Conservation (phyloP, 2,113 vertebrate species). For the Platysternon megacephalum region DNA sequence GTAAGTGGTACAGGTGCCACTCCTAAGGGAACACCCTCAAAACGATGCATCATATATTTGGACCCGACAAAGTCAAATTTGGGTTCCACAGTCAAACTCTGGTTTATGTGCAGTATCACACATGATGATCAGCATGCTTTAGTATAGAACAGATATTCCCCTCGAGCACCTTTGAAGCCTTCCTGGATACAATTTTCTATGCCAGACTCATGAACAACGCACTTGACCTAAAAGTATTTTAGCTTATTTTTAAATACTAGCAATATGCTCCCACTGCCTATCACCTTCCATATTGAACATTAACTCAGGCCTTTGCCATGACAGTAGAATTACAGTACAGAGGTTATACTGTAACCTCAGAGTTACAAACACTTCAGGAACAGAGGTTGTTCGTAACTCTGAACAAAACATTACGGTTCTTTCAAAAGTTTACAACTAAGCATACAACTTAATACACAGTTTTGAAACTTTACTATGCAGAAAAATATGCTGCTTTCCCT, state of each 20-base stretch:
- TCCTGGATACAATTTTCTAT: background rate
- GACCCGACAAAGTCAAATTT: background rate
- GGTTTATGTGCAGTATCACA: background rate
- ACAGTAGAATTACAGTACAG: background rate
- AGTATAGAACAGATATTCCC: background rate
- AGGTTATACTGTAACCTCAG: too few relatives aligned
- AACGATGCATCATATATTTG: background rate
- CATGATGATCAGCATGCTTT: background rate
- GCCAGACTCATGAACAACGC: background rate
- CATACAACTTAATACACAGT: too few relatives aligned
- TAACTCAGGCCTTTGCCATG: background rate
- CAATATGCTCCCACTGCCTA: background rate
- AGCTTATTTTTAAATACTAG: background rate
- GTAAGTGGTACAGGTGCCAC: background rate
- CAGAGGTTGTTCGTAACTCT: too few relatives aligned
- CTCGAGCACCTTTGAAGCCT: background rate
- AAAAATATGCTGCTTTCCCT: too few relatives aligned
- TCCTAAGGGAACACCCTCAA: background rate
- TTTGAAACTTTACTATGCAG: too few relatives aligned
- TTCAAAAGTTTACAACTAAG: too few relatives aligned
- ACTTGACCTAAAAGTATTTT: background rate
- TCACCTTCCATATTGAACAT: background rate
- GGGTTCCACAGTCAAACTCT: background rate
- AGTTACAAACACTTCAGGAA: too few relatives aligned
- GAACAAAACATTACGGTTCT: too few relatives aligned